These are phyloP conservation scores for Nebria salina DNA, from an alignment of 2,888 invertebrate species.

Conservation along the genomic window DNA sequence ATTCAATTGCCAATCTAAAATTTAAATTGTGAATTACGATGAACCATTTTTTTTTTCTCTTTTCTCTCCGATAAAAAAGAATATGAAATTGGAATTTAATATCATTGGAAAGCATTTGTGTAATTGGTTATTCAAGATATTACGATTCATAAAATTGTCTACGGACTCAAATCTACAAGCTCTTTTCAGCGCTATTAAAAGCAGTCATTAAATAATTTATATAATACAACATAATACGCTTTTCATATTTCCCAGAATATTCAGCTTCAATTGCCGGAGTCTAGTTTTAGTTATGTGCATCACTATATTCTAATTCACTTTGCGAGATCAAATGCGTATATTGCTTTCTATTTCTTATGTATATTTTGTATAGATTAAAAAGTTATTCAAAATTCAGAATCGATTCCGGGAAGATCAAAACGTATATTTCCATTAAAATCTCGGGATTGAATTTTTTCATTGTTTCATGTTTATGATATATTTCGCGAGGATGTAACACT, in stretches of 20 bases:
- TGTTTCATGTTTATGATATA: no score
- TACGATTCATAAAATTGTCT: neutral
- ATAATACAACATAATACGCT: neutral
- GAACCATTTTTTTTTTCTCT: neutral
- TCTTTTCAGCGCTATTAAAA: neutral
- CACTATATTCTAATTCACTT: no score
- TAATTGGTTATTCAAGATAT: neutral
- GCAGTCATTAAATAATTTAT: neutral
- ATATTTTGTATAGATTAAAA: no score
- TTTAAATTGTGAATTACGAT: constrained; percentile 33
- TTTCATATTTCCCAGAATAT: neutral
- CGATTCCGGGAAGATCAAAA: no score
- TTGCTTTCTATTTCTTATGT: no score
- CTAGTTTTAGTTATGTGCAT: neutral
- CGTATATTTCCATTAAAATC: no score
- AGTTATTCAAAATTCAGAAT: no score
- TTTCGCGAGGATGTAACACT: no score
- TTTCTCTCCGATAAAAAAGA: constrained; percentile 16
- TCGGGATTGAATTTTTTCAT: no score
- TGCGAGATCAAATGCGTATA: no score
- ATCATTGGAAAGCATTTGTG: neutral
- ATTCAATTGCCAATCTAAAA: constrained; percentile 45
- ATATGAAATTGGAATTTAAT: constrained; percentile 42
- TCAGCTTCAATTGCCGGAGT: neutral
- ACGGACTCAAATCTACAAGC: neutral